Evolutionary conservation across 2,888 invertebrate genomes (phyloP).

Genomic region (Meteorus colon): DNA sequence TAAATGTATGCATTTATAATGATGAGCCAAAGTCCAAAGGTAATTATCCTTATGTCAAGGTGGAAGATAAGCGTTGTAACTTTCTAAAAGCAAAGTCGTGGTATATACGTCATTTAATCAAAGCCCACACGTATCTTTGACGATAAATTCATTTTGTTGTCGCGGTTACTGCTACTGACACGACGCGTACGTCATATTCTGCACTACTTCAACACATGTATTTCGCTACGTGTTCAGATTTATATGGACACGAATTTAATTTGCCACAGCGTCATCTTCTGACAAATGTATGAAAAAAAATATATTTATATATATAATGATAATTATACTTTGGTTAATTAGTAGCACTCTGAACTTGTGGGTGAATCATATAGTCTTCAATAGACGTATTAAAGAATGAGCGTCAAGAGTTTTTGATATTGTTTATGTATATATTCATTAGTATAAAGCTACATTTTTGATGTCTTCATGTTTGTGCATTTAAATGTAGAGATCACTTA

Average conservation of each 20-base stretch:
- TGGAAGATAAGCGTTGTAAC: constrained; percentile 19
- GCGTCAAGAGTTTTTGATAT: too few species aligned
- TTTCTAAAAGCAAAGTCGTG: constrained; percentile 15
- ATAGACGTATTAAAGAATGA: too few species aligned
- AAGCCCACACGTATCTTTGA: not conserved
- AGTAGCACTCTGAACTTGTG: too few species aligned
- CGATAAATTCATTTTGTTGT: constrained; percentile 17
- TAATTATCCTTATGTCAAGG: constrained; percentile 38
- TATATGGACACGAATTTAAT: not conserved
- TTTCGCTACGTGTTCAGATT: not conserved
- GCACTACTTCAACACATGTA: not conserved
- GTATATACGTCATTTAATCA: constrained; percentile 18
- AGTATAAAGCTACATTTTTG: too few species aligned
- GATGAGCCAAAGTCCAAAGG: constrained; percentile 22
- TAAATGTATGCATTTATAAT: not conserved
- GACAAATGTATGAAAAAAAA: too few species aligned
- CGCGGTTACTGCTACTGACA: constrained; percentile 14
- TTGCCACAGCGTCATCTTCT: not conserved
- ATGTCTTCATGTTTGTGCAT: too few species aligned
- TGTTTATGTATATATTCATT: too few species aligned
- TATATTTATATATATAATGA: too few species aligned
- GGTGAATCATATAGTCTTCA: too few species aligned
- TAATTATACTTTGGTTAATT: too few species aligned
- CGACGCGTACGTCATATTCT: constrained; percentile 25
- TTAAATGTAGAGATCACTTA: too few species aligned